Evolutionary conservation across 1,140 invertebrate genomes (phyloP), one percentile per base, ranked within the genome.

Genomic region (Sycophaga agraensis): DNA sequence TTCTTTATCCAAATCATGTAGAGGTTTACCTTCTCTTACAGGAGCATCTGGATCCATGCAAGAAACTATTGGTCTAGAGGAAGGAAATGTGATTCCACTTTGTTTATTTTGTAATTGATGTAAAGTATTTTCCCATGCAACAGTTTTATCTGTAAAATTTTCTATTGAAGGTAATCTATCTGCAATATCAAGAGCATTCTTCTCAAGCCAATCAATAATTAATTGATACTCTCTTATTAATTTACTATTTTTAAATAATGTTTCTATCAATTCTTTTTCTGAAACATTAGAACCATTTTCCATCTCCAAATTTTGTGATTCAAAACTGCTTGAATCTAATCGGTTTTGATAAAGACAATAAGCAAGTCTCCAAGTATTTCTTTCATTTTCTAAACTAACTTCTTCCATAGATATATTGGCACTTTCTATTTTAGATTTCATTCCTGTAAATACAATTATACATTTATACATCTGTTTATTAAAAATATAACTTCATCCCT

Each of bases 41-140:
- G 92, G 89, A 31, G 94, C 94, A 87, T 98, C 96, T n/a, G 95
- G 95, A 82, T 99, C 95, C 68, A 98, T 79, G 66, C 87, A 85
- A 12, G 87, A 85, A 0, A 94, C 87, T 49, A 92, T 82, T 55
- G 84, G 81, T 45, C 85, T 77, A 1, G 80, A 78, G 26, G 83
- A 84, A 12, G 70, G 61, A 70, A 88, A 88, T 0, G 83, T 81
- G 12, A 87, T 84, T 2, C 79, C 80, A 51, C 43, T 50, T 53
- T 68, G 73, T 70, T 82, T 79, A 76, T 84, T 85, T 65, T 89
- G 82, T 39, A 96, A 76, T 65, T 91, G 87, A 79, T 92, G 89
- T 8, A 96, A 81, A 5, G 94, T 95, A 75, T 97, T 96, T 79
- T 96, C 93, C 93, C 93, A 96, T 50, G 88, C 87, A 21, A 92